Base-by-base conservation (phyloP, 2,797 vertebrate species). In the Diglossa cyanea region DNA sequence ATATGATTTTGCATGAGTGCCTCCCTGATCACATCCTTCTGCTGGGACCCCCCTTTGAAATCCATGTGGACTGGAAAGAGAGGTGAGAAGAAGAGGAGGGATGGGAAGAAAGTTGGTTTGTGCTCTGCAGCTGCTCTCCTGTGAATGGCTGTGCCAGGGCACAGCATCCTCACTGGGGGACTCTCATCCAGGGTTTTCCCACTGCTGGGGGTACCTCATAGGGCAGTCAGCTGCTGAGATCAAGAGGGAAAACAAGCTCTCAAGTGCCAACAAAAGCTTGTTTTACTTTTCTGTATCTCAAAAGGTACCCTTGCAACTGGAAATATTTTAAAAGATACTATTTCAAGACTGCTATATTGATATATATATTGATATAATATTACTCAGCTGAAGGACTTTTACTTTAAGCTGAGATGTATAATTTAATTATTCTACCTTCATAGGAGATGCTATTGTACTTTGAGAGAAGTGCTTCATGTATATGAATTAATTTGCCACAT, bases 341-440 rank as follows among this genome's bases (percentile, higher is more conserved):
- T 33, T 67, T 53, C 39, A 42, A 77, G 53, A 89, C 50, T 53
- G 37, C 31, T 37, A 19, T 58, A 19, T 37, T 58, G 35, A 39
- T 58, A 58, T 28, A 18, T 5, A 37, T 37, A 58, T 37, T 26
- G 17, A 28, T 73, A 62, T 7, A 24, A 42, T 51, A 86, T 14
- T 51, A 31, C 25, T 48, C 37, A 89, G 45, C 30, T 86, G 79
- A 96, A 82, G 68, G 65, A 71, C 28, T 72, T 92, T 16, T 21
- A 73, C 58, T 76, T 76, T 65, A 79, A 73, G 42, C 48, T 63
- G 54, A 70, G 40, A 73, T 44, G 18, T 24, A 44, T 50, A 23
- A 44, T 88, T 73, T 58, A 79, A 90, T 83, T 63, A 30, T 70
- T 90, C 47, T 45, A 23, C 21, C 33, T 70, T 86, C 55, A 68